phyloP scores from a whole-genome alignment of 92 coral and sea anemone species.

The Siderastrea radians region DNA sequence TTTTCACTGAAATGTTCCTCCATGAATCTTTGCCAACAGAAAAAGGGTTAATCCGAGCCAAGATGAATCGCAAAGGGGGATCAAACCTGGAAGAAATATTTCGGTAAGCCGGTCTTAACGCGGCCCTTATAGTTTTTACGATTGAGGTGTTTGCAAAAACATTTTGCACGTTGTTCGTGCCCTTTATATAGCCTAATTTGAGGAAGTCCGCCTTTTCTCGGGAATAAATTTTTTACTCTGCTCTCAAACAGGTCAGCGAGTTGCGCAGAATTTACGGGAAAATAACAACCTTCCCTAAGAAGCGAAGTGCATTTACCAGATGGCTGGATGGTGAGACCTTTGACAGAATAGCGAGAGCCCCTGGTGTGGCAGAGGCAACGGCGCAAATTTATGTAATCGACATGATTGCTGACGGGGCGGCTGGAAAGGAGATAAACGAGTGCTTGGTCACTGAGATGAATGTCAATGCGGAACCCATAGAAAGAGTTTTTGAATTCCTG shows the following conservation, averaged over 20 bases:
- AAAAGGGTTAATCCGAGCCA: slow-evolving; percentile 9
- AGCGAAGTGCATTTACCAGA: slow-evolving; percentile 9
- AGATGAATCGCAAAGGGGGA: background rate
- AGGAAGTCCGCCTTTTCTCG: background rate
- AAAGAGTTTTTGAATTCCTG: background rate
- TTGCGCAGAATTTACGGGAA: slow-evolving; percentile 43
- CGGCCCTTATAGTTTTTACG: background rate
- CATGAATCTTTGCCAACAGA: slow-evolving; percentile 5
- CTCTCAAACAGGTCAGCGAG: slow-evolving; percentile 19
- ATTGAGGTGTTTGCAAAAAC: background rate
- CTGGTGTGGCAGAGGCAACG: slow-evolving; percentile 46
- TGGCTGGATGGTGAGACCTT: slow-evolving; percentile 38
- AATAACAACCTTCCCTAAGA: slow-evolving; percentile 24
- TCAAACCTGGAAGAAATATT: background rate
- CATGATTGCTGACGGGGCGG: slow-evolving; percentile 27
- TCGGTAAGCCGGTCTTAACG: background rate
- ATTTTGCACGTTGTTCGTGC: background rate
- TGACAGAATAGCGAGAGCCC: slow-evolving; percentile 8
- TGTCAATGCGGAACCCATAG: background rate
- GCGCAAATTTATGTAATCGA: background rate
- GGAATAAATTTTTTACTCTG: background rate
- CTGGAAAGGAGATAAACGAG: no score
- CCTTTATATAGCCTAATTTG: background rate
- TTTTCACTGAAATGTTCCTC: background rate
- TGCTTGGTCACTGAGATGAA: no score